A percentile compares a stretch with the other conserved stretches of the same genome.
phyloP scores from a whole-genome alignment of 2,888 invertebrate species.

The Phragmatobia fuliginosa region DNA sequence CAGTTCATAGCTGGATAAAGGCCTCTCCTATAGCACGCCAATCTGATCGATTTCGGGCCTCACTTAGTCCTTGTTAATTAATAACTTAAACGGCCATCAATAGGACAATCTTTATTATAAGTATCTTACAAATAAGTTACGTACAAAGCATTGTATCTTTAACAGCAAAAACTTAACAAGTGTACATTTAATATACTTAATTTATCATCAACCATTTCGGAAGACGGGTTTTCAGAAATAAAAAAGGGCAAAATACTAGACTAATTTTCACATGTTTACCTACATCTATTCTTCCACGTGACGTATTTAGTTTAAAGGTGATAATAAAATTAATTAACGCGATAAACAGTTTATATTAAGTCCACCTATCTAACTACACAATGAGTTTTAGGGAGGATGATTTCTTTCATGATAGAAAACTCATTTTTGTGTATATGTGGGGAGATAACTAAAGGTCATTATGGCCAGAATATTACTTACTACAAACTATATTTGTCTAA shows the following conservation, averaged over 20 bases:
- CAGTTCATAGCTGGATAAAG: background rate
- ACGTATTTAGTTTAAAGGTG: background rate
- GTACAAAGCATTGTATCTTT: conserved; percentile 32
- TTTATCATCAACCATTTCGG: conserved; percentile 71
- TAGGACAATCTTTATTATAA: background rate
- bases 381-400: no score
- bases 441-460: no score
- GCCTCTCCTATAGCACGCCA: no score
- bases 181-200: conserved; percentile 60
- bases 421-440: no score
- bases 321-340: background rate
- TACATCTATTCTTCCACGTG: background rate
- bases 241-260: conserved; percentile 27
- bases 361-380: no score
- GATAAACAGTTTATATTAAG: no score
- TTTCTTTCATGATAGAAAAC: no score
- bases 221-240: conserved; percentile 66
- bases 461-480: no score
- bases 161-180: conserved; percentile 68
- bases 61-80: background rate
- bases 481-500: no score
- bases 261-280: conserved; percentile 7
- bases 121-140: conserved; percentile 12
- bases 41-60: no score
- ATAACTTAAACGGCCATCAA: conserved; percentile 6